These are phyloP conservation scores for Adrianichthys oophorus DNA, from an alignment of 2,797 vertebrate species.

Conservation along the genomic window DNA sequence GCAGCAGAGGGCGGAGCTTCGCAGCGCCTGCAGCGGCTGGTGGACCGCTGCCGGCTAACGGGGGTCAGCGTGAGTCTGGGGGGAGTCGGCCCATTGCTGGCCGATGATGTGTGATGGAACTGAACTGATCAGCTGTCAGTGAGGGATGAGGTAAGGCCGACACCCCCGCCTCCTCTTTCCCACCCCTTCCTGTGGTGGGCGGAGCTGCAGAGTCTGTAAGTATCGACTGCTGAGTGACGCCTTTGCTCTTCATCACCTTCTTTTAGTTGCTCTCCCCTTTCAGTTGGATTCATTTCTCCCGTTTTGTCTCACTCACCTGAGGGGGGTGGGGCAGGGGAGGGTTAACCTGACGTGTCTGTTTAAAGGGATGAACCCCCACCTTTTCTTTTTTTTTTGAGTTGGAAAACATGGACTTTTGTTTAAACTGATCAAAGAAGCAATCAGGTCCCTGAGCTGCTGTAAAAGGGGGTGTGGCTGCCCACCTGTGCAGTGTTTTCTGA, in stretches of 20 bases:
- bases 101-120: slow-evolving; percentile 20
- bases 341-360: slow-evolving; percentile 67
- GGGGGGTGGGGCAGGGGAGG: slow-evolving; percentile 60
- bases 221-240: slow-evolving; percentile 82
- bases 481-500: slow-evolving; percentile 79
- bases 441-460: background rate
- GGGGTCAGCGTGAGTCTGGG: slow-evolving; percentile 46
- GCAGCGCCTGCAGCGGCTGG: slow-evolving; percentile 92
- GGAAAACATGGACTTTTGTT: slow-evolving; percentile 41
- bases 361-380: slow-evolving; percentile 48
- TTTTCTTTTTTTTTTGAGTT: slow-evolving; percentile 55
- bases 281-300: slow-evolving; percentile 56
- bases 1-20: slow-evolving; percentile 91
- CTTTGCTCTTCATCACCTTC: slow-evolving; percentile 62
- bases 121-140: slow-evolving; percentile 29
- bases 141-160: slow-evolving; percentile 68
- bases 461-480: background rate
- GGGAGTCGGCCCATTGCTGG: slow-evolving; percentile 2
- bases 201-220: slow-evolving; percentile 89
- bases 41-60: slow-evolving; percentile 92
- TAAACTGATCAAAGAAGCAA: slow-evolving; percentile 76
- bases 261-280: slow-evolving; percentile 68
- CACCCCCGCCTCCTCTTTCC: slow-evolving; percentile 53
- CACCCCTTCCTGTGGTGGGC: slow-evolving; percentile 47
- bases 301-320: slow-evolving; percentile 45